A percentile compares a stretch with the other conserved stretches of the same genome.
Conservation (phyloP, 35 echinoderm and acorn worm species). For the Eucidaris tribuloides region DNA sequence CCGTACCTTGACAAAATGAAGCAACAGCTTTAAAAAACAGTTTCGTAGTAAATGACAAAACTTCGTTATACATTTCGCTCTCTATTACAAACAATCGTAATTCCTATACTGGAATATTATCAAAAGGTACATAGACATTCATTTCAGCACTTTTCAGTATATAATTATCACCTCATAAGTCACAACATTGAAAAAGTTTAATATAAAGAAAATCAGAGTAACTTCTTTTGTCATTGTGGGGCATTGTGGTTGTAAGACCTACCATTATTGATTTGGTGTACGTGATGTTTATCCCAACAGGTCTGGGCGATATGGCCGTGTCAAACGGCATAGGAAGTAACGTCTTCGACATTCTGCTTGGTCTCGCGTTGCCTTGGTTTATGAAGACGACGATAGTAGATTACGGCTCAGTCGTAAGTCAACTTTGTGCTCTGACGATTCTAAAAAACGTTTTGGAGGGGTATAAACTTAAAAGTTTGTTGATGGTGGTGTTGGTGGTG, state of each 20-base stretch:
- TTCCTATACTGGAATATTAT: too few species aligned
- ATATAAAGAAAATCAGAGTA: background rate
- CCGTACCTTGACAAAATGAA: too few species aligned
- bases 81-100: too few species aligned
- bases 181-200: background rate
- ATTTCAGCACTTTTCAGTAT: background rate
- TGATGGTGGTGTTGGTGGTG: background rate
- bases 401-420: slow-evolving; percentile 66
- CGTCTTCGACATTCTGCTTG: slow-evolving; percentile 94
- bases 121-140: background rate
- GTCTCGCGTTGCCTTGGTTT: slow-evolving; percentile 96
- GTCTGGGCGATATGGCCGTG: slow-evolving; percentile 97
- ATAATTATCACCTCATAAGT: background rate
- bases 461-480: background rate
- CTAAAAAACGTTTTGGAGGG: background rate
- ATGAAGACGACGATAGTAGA: slow-evolving; percentile 74
- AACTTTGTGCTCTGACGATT: background rate
- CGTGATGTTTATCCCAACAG: slow-evolving; percentile 26
- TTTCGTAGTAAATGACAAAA: too few species aligned
- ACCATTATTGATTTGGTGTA: background rate
- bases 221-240: too few species aligned
- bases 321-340: slow-evolving; percentile 99
- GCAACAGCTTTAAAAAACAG: too few species aligned
- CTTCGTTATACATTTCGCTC: too few species aligned
- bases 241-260: background rate